Conservation (phyloP, 2,113 vertebrate species). For the Acinonyx jubatus region DNA sequence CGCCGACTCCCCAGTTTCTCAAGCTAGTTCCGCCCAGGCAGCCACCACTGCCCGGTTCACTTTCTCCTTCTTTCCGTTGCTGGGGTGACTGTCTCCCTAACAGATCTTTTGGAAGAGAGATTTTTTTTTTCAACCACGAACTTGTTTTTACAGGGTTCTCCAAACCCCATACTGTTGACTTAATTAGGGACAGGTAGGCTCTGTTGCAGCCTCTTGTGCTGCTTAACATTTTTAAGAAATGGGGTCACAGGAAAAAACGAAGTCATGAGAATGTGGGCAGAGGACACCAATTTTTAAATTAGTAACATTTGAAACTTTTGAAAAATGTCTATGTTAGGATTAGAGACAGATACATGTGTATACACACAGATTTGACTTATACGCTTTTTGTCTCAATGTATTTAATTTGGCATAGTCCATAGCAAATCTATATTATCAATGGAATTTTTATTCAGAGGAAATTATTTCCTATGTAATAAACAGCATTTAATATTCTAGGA, state of each 20-base stretch:
- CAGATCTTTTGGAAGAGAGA: not conserved
- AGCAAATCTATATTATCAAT: not conserved
- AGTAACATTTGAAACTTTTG: not conserved
- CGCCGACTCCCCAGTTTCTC: not conserved
- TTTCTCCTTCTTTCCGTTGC: not conserved
- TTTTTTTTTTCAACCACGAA: not conserved
- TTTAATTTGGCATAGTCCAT: not conserved
- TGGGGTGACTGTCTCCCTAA: not conserved
- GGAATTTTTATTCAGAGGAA: not conserved
- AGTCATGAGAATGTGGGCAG: not conserved
- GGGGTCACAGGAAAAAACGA: not conserved
- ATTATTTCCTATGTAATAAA: not conserved
- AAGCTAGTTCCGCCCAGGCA: rapidly evolving
- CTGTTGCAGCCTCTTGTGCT: not conserved
- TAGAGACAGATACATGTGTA: not conserved
- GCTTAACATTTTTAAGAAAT: not conserved
- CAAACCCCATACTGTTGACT: not conserved
- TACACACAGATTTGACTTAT: not conserved
- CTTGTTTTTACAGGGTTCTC: not conserved
- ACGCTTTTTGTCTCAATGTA: not conserved
- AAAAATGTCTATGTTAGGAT: not conserved
- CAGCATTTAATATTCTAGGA: not conserved
- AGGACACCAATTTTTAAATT: not conserved
- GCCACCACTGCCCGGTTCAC: rapidly evolving
- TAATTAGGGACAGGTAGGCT: not conserved